A percentile compares a stretch with the other conserved stretches of the same genome.
These are phyloP conservation scores for Meiosimyza decipiens DNA, from an alignment of 2,888 invertebrate species.

Conservation along the genomic window DNA sequence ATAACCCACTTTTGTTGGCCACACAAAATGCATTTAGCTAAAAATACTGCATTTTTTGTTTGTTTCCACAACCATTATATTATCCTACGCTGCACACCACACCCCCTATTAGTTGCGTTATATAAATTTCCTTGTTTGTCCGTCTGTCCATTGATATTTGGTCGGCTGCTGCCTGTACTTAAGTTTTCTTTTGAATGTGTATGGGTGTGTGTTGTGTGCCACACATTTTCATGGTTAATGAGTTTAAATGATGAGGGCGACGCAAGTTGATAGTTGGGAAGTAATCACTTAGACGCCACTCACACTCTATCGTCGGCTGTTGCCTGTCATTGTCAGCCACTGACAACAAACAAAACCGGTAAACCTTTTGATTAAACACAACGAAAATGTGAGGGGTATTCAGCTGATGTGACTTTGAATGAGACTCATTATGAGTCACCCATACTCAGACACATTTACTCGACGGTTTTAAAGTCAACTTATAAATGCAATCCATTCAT, in stretches of 20 bases:
- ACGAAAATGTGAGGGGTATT: too few species aligned
- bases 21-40: constrained; percentile 12
- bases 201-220: background rate
- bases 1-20: constrained; percentile 1
- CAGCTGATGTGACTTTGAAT: constrained; percentile 1
- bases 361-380: constrained; percentile 1
- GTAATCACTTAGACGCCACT: constrained; percentile 27
- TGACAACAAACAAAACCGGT: constrained; percentile 5
- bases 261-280: constrained; percentile 21
- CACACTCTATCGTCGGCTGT: constrained; percentile 8
- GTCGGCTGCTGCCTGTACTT: background rate
- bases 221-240: constrained; percentile 29
- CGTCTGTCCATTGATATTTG: background rate
- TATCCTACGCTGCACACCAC: background rate
- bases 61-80: background rate
- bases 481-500: background rate
- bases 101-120: background rate
- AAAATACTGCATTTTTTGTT: constrained; percentile 10
- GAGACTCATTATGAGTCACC: background rate
- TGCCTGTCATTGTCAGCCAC: constrained; percentile 11
- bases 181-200: too few species aligned
- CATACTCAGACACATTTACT: background rate
- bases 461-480: background rate
- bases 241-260: constrained; percentile 30
- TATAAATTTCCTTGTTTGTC: background rate